Evolutionary conservation across 2,888 invertebrate genomes (phyloP).

Genomic region (Pristionchus maxplancki): DNA sequence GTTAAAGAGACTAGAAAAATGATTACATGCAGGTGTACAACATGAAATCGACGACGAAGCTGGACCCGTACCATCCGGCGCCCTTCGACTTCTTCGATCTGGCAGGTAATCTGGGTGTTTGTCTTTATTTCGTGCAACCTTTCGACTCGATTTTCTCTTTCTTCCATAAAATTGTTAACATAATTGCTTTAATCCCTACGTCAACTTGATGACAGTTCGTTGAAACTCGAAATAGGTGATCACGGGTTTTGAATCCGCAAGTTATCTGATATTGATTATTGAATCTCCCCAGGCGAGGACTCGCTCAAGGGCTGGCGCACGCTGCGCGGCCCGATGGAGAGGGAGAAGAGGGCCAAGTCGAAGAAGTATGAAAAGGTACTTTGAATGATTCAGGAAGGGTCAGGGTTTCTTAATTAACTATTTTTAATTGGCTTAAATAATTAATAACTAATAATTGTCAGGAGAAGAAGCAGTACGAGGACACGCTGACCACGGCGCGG

Average conservation of each 20-base stretch:
- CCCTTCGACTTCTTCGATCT: conserved; percentile 18
- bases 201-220: neutral
- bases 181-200: too few relatives aligned
- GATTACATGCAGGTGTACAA: conserved; percentile 22
- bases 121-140: too few relatives aligned
- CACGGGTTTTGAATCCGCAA: neutral
- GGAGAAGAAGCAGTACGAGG: conserved; percentile 30
- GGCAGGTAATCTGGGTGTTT: too few relatives aligned
- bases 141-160: neutral
- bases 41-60: conserved; percentile 24
- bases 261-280: neutral
- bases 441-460: neutral
- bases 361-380: neutral
- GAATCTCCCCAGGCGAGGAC: neutral
- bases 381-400: neutral
- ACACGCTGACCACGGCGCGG: neutral
- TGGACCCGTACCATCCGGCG: neutral
- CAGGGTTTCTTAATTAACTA: neutral
- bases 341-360: neutral
- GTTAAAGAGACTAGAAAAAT: too few relatives aligned
- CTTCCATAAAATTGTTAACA: neutral
- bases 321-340: neutral
- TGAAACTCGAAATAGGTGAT: neutral
- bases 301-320: neutral
- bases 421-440: neutral